A percentile compares a stretch with the other conserved stretches of the same genome.
phyloP scores from a whole-genome alignment of 2,888 invertebrate genomes.

The Erebia palarica region DNA sequence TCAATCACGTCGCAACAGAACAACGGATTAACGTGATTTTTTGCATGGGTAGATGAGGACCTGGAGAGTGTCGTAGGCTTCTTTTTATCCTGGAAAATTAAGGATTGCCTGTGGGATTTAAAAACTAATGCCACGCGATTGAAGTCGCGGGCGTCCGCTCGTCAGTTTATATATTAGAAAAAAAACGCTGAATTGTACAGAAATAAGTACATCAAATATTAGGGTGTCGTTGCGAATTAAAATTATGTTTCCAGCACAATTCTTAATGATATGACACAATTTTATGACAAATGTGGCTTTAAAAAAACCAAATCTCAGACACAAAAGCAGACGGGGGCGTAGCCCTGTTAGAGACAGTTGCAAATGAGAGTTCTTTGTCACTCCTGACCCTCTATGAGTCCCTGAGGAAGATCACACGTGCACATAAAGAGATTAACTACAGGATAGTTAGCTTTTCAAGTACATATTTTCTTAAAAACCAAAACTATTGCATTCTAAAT shows the following conservation, averaged over 20 bases:
- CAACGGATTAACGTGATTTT: too few species aligned
- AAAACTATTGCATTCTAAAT: too few species aligned
- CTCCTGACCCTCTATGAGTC: constrained; percentile 41
- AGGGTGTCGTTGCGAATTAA: background rate
- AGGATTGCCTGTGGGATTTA: too few species aligned
- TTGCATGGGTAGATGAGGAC: too few species aligned
- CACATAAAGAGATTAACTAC: constrained; percentile 2
- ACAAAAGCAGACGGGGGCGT: constrained; percentile 42
- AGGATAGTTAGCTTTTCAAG: background rate
- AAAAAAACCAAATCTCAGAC: constrained; percentile 9
- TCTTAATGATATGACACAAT: background rate
- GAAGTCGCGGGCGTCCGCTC: too few species aligned
- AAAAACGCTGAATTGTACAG: too few species aligned
- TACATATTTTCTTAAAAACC: too few species aligned
- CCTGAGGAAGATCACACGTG: constrained; percentile 28
- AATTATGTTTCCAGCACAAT: background rate
- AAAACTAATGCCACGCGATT: too few species aligned
- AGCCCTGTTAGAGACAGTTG: constrained; percentile 57
- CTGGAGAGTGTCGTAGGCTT: too few species aligned
- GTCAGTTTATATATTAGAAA: too few species aligned
- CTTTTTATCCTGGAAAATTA: too few species aligned
- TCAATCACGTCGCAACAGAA: too few species aligned
- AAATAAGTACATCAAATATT: background rate
- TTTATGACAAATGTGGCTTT: constrained; percentile 16
- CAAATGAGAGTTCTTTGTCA: constrained; percentile 67